Evolutionary conservation across 2,113 vertebrate genomes (phyloP), one percentile per base, ranked within the genome.

Genomic region (Melanostigma gelatinosum): DNA sequence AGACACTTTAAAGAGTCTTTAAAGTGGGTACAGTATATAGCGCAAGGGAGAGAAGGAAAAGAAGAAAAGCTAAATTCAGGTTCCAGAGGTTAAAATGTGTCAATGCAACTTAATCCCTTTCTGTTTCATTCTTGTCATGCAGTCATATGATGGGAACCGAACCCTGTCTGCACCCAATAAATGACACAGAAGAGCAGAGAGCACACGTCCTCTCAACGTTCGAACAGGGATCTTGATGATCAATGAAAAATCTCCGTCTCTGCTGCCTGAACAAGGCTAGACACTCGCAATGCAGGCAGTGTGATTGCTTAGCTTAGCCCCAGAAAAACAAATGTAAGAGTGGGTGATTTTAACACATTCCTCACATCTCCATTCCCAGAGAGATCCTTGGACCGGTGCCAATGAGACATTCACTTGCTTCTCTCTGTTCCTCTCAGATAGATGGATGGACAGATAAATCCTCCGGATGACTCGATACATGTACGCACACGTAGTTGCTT

Each of bases 311-410:
- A n/a, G 36, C 9, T 75, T 27, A 18, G 55, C 9, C 27, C 42
- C 54, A 67, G n/a, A 18, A 4, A 63, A n/a, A 68, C 24, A 75
- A 75, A 32, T 29, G 44, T 50, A 55, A 9, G 11, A 40, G 74
- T 55, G 34, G 36, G 68, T 54, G 42, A 71, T 10, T 75, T 65
- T 75, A 66, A 75, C 75, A 63, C 72, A 48, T 61, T 70, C 34
- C 27, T 76, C 15, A 48, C 44, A 46, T 60, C 20, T 38, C 40
- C 24, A 18, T 15, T 68, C 42, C 1, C 69, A 44, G 22, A 72
- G 52, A 60, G 55, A 24, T 80, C 44, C 5, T 54, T 44, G 61
- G 62, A 34, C 50, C 65, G 50, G 13, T 72, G 74, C 71, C 75
- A 77, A 22, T 55, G 34, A 68, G 8, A 66, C n/a, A 38, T 3